Base-by-base conservation (phyloP, 2,888 invertebrate genomes). In the Andricus curvator region DNA sequence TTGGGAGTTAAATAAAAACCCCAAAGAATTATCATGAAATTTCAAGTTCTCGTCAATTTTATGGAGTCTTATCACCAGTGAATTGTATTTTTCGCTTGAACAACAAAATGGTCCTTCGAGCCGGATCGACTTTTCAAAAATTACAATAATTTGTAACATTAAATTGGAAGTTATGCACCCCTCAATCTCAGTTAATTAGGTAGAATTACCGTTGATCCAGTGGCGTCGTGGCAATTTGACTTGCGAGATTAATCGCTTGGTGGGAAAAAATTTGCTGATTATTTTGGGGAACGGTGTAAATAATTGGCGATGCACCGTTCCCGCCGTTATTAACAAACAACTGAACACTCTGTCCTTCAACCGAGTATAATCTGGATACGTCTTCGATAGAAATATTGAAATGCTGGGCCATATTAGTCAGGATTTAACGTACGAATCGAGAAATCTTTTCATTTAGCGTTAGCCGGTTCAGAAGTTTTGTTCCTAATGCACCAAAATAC, bases 371-470 rank as follows among this genome's bases (percentile, higher is more conserved):
- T 86, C 88, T 89, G 80, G 90, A 89, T 76, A 89, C 85, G 81
- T 91, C 91, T 82, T 92, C 91, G 65, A 91, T 82, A 79, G 90
- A 90, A 82, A 92, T 82, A 86, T 92, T 92, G 89, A 86, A 91
- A 90, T 90, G 91, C 83, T 92, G 91, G 88, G 91, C 92, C 92
- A 92, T 92, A 88, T 87, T 90, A 90, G 85, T 87, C 64, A 84
- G 86, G 80, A 86, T 85, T 87, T 80, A 85, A 87, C 83, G 85
- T 82, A 67, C 78, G 82, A 88, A 86, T 84, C 62, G 81, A 78
- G 80, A 44, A 76, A 84, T 81, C 83, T 85, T 85, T 78, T 84
- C 82, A 85, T 83, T 84, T 81, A 85, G 84, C 77, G 81, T 79
- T 80, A 83, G 85, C 84, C 85, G 84, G 82, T 82, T 84, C 65